These are phyloP conservation scores for Apis laboriosa DNA, from an alignment of 1,140 invertebrate genomes.

Conservation along the genomic window DNA sequence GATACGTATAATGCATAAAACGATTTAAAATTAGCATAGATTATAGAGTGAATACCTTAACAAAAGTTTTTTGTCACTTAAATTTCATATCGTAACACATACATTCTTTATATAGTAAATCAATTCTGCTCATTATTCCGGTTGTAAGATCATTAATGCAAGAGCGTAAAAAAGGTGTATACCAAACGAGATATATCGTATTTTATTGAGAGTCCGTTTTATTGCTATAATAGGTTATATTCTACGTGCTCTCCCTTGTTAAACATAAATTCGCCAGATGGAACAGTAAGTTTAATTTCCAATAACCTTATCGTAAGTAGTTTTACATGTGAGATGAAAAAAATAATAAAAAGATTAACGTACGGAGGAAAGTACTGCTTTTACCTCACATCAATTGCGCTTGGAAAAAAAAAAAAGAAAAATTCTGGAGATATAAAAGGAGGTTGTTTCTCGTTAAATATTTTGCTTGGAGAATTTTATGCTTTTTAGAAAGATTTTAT, in stretches of 20 bases:
- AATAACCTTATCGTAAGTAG: constrained; percentile 8
- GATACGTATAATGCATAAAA: too few relatives aligned
- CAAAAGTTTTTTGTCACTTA: not conserved
- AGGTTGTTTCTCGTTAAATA: not conserved
- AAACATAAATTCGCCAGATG: constrained; percentile 8
- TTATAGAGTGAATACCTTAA: too few relatives aligned
- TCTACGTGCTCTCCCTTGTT: too few relatives aligned
- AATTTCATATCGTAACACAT: too few relatives aligned
- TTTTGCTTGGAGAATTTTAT: not conserved
- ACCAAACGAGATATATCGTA: not conserved
- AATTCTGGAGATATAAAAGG: not conserved
- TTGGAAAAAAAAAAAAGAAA: not conserved
- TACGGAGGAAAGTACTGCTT: not conserved
- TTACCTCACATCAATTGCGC: not conserved
- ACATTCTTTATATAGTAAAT: not conserved
- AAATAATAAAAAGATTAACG: not conserved
- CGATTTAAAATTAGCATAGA: too few relatives aligned
- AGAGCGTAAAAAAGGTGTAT: not conserved
- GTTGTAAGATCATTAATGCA: not conserved
- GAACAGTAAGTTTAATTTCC: constrained; percentile 9
- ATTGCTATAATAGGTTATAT: not conserved
- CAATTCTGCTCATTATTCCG: constrained; percentile 1
- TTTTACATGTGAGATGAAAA: not conserved
- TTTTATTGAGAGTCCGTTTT: constrained; percentile 3
- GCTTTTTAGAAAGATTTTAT: not conserved